These are phyloP conservation scores for Tyrophagus putrescentiae DNA, from an alignment of 1,140 invertebrate species.

Conservation along the genomic window DNA sequence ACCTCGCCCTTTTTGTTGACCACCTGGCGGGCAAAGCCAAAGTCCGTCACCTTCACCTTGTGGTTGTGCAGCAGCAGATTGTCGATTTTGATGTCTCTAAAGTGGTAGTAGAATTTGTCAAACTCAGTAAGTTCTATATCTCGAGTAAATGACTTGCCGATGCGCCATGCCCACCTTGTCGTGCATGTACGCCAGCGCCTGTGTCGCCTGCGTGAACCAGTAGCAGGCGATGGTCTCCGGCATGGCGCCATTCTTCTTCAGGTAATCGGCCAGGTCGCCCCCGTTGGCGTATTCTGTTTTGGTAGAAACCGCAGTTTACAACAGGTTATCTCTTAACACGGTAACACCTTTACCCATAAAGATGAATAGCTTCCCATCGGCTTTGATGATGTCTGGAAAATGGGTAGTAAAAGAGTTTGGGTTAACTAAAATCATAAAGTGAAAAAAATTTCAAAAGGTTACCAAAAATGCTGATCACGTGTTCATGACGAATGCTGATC, in stretches of 20 bases:
- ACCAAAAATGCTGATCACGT: slow-evolving; percentile 2
- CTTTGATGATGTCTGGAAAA: slow-evolving; percentile 18
- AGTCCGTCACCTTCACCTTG: slow-evolving; percentile 21
- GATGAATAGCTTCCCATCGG: slow-evolving; percentile 13
- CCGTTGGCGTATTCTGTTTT: background rate
- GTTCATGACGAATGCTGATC: slow-evolving; percentile 2
- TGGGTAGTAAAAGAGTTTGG: too few relatives aligned
- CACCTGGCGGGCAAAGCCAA: slow-evolving; percentile 20
- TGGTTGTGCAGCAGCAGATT: slow-evolving; percentile 19
- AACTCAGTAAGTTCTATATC: too few relatives aligned
- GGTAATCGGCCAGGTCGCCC: slow-evolving; percentile 11
- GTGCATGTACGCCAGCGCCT: slow-evolving; percentile 20
- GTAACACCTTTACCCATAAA: too few relatives aligned
- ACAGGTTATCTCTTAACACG: too few relatives aligned
- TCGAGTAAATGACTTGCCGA: too few relatives aligned
- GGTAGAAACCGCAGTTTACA: too few relatives aligned
- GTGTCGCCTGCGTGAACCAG: slow-evolving; percentile 18
- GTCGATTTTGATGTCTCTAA: slow-evolving; percentile 20
- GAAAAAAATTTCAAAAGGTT: too few relatives aligned
- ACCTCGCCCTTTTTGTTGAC: background rate
- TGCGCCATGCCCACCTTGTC: background rate
- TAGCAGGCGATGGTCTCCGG: slow-evolving; percentile 4
- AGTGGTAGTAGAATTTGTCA: too few relatives aligned
- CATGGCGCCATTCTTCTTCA: slow-evolving; percentile 16
- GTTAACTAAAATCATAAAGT: too few relatives aligned